Evolutionary conservation across 2,888 invertebrate species (phyloP), one percentile per base, ranked within the genome.

Genomic region (Calameuta pallipes): DNA sequence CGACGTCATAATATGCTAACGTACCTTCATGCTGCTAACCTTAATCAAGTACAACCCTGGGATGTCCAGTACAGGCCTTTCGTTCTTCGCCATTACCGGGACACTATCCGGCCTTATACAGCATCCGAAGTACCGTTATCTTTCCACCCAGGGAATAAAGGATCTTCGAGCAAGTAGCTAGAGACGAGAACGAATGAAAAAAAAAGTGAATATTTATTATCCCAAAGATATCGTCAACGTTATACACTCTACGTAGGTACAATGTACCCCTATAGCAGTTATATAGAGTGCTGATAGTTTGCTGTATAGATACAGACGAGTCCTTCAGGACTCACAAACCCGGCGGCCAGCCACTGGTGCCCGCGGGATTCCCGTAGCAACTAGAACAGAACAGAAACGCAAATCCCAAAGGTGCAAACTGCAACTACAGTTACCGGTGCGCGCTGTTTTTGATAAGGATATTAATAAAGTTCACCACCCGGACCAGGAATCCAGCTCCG

Each of bases 271-370:
- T 31, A 9, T 31, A 71, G 56, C 1, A 71, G 71, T 71, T 31
- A 23, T 11, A 71, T 31, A 13, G 23, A 37, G 35, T 86, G 87
- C 85, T 84, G 87, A 85, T 86, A 88, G 88, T 89, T 89, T 85
- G 82, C 75, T 82, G 75, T 83, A 81, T 85, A 87, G 87, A 89
- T 88, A 89, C 87, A 86, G 84, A 87, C 84, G 85, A 89, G 86
- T 88, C 88, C 89, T 88, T 83, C 82, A 87, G 89, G 89, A 87
- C 86, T 89, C 87, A 86, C 87, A 89, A 90, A 90, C 87, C 86
- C 85, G 82, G 83, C 76, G 78, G 80, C 84, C 82, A 85, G 86
- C 85, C 87, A 89, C 85, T 83, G 87, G 87, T 82, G 86, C 90
- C 89, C 89, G 85, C 86, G 90, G 89, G 90, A 89, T 87, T 77